Percentiles rank a stretch among this genome's conserved stretches.
Conservation (phyloP, 2,888 invertebrate genomes). For the Syrphus vitripennis region DNA sequence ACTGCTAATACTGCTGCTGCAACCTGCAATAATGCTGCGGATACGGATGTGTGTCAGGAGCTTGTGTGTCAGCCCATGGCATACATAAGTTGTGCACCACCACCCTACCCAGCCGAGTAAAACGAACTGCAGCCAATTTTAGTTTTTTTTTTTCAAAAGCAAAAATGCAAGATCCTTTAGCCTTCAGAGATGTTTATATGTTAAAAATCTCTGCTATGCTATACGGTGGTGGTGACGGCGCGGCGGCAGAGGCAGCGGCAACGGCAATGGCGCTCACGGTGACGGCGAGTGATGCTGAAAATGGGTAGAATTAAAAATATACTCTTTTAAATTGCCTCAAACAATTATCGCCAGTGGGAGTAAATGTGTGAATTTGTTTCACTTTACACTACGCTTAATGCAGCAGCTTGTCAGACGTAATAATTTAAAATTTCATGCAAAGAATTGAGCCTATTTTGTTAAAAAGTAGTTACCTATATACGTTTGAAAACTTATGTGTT, state of each 20-base stretch:
- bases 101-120: neutral
- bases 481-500: neutral
- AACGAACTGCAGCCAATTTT: constrained; percentile 59
- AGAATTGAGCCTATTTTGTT: constrained; percentile 42
- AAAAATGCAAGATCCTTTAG: neutral
- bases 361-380: constrained; percentile 56
- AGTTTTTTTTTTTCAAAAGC: constrained; percentile 31
- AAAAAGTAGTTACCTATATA: neutral
- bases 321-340: constrained; percentile 51
- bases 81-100: constrained; percentile 16
- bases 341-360: constrained; percentile 49
- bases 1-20: constrained; percentile 14
- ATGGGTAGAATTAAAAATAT: constrained; percentile 34
- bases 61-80: constrained; percentile 45
- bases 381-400: constrained; percentile 12
- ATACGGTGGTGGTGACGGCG: neutral
- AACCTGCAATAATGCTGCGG: constrained; percentile 30
- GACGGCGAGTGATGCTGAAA: constrained; percentile 22
- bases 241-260: neutral
- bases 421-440: constrained; percentile 48
- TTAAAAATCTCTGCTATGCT: constrained; percentile 7
- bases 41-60: constrained; percentile 47
- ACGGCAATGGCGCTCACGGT: too few species aligned
- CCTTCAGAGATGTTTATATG: constrained; percentile 1
- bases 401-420: constrained; percentile 27